Evolutionary conservation across 2,888 invertebrate genomes (phyloP).

Genomic region (Micropterix aruncella): DNA sequence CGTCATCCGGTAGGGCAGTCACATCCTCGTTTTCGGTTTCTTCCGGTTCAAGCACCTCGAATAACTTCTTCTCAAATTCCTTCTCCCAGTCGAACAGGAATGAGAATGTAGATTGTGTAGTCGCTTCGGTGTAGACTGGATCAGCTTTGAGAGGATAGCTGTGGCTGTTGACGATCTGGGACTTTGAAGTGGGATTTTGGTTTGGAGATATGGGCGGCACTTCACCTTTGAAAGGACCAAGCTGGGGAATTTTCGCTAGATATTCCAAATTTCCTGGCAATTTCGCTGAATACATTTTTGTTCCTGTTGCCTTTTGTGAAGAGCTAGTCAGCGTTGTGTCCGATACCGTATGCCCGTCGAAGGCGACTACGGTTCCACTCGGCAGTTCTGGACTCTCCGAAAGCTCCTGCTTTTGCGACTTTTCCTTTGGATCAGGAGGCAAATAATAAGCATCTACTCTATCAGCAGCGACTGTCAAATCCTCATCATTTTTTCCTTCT

Average conservation of each 20-base stretch:
- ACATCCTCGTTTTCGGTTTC: conserved; percentile 12
- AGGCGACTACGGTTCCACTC: conserved; percentile 52
- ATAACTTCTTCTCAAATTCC: conserved; percentile 10
- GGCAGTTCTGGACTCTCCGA: conserved; percentile 15
- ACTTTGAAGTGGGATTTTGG: conserved; percentile 17
- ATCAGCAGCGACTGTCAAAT: conserved; percentile 58
- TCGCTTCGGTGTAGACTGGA: conserved; percentile 17
- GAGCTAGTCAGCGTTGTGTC: conserved; percentile 46
- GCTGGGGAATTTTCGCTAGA: conserved; percentile 55
- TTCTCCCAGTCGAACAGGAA: conserved; percentile 15
- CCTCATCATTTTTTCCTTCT: conserved; percentile 30
- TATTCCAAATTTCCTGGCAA: conserved; percentile 36
- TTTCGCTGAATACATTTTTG: conserved; percentile 26
- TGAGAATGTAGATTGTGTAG: conserved; percentile 26
- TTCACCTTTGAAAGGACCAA: conserved; percentile 60
- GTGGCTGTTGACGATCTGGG: conserved; percentile 13
- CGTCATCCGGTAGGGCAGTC: conserved; percentile 15
- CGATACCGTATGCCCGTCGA: conserved; percentile 61
- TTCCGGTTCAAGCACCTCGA: conserved; percentile 12
- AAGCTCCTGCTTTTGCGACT: conserved; percentile 19
- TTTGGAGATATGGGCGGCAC: conserved; percentile 34
- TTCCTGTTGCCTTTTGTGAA: conserved; percentile 24
- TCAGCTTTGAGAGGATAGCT: conserved; percentile 16
- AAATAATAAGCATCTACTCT: conserved; percentile 58
- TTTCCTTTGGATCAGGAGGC: conserved; percentile 48